Conservation (phyloP, 1,140 invertebrate genomes). For the Dryas iulia region DNA sequence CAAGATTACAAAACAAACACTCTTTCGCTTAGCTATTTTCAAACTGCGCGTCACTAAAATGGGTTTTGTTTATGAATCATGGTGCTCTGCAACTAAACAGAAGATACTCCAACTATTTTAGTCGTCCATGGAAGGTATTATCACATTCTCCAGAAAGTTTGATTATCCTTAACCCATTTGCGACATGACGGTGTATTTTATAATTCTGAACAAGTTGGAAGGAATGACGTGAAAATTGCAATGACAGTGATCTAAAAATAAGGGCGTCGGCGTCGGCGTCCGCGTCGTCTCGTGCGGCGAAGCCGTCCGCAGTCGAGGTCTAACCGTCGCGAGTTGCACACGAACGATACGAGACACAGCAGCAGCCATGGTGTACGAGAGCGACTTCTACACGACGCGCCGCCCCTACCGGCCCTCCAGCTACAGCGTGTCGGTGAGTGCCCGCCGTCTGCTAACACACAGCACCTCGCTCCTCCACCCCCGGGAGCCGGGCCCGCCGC, state of each 20-base stretch:
- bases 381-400: slow-evolving; percentile 92
- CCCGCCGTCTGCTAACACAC: slow-evolving; percentile 63
- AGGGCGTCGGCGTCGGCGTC: slow-evolving; percentile 53
- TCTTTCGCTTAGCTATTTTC: slow-evolving; percentile 11
- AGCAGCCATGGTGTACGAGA: slow-evolving; percentile 92
- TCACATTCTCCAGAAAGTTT: slow-evolving; percentile 44
- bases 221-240: slow-evolving; percentile 75
- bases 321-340: slow-evolving; percentile 69
- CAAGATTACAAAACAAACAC: slow-evolving; percentile 6
- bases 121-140: slow-evolving; percentile 34
- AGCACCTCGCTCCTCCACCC: slow-evolving; percentile 67
- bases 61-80: slow-evolving; percentile 31
- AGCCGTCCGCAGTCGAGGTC: slow-evolving; percentile 70
- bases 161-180: slow-evolving; percentile 74
- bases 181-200: slow-evolving; percentile 46
- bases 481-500: slow-evolving; percentile 72
- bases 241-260: slow-evolving; percentile 79
- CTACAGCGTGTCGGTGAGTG: slow-evolving; percentile 90
- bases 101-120: slow-evolving; percentile 37
- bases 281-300: slow-evolving; percentile 28
- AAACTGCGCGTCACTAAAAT: not conserved
- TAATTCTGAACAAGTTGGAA: slow-evolving; percentile 52
- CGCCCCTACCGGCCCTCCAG: slow-evolving; percentile 87
- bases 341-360: slow-evolving; percentile 59
- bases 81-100: slow-evolving; percentile 1